Evolutionary conservation across 2,113 vertebrate species (phyloP), one percentile per base, ranked within the genome.

Genomic region (Ammodytes dubius): DNA sequence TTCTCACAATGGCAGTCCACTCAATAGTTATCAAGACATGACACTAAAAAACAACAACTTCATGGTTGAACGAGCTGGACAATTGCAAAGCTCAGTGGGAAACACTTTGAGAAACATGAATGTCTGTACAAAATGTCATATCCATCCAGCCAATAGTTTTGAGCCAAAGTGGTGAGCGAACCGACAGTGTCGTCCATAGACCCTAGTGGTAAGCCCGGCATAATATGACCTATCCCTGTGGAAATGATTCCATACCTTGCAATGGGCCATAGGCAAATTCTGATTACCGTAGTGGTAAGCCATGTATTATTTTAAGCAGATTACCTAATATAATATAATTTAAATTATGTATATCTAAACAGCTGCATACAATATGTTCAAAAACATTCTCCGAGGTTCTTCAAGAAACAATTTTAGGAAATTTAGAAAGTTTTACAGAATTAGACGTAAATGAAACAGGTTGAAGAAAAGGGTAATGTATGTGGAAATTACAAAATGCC

Each of bases 331-430:
- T 27, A 1, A 27, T 27, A 27, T 27, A 27, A 27, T 27, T 27
- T 27, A 27, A 27, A 27, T 27, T 1, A 27, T 27, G 27, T 27
- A 27, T 27, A 27, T 27, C 27, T 27, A 27, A 27, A 27, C 15
- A 64, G 65, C 47, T 49, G 39, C 9, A 72, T 73, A 50, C 54
- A 77, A 75, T 49, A 77, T 39, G 15, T 77, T 43, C 42, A 70
- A 65, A 39, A 27, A 49, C 6, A 2, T 47, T 74, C 6, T 64
- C 27, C 19, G 6, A 13, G 46, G 12, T 6, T 59, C 71, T 70
- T 49, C 6, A 7, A 65, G 45, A 53, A 43, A 37, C 46, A 66
- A 27, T 69, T 76, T 50, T 46, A n/a, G 39, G 47, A 66, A 83
- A 35, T 70, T 13, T 14, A 14, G 17, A 5, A 60, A 0, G 47